These are phyloP conservation scores for Drosophila punjabiensis DNA, from an alignment of 1,140 invertebrate species.

Conservation along the genomic window DNA sequence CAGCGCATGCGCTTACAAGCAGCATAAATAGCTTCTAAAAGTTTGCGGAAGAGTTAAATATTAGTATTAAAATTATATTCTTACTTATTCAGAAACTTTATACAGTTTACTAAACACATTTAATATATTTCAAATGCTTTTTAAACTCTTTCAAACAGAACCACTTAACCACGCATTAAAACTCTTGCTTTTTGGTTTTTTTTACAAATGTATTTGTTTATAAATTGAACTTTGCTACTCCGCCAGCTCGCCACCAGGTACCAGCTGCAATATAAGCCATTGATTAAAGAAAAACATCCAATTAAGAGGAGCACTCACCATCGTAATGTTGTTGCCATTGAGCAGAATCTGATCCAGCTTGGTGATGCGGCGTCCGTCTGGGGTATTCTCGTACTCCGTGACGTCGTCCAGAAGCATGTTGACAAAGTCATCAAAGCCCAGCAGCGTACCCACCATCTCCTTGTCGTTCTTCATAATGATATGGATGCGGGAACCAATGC, in stretches of 20 bases:
- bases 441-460: constrained; percentile 98
- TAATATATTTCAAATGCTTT: neutral
- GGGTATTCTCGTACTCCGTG: constrained; percentile 97
- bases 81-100: neutral
- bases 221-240: constrained; percentile 81
- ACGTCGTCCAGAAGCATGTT: constrained; percentile 98
- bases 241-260: constrained; percentile 90
- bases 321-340: constrained; percentile 99
- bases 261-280: constrained; percentile 86
- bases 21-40: constrained; percentile 21
- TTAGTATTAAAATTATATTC: neutral
- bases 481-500: constrained; percentile 99
- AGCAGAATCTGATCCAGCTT: constrained; percentile 99
- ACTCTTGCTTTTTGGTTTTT: constrained; percentile 20
- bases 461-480: constrained; percentile 99
- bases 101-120: neutral
- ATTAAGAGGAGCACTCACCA: constrained; percentile 88
- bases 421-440: constrained; percentile 99
- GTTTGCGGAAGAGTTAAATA: constrained; percentile 5
- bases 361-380: constrained; percentile 97
- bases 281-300: constrained; percentile 13
- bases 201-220: constrained; percentile 42
- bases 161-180: constrained; percentile 4
- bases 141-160: neutral
- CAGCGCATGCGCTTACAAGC: constrained; percentile 53